phyloP scores from a whole-genome alignment of 2,113 vertebrate species.

The Dromiciops gliroides region DNA sequence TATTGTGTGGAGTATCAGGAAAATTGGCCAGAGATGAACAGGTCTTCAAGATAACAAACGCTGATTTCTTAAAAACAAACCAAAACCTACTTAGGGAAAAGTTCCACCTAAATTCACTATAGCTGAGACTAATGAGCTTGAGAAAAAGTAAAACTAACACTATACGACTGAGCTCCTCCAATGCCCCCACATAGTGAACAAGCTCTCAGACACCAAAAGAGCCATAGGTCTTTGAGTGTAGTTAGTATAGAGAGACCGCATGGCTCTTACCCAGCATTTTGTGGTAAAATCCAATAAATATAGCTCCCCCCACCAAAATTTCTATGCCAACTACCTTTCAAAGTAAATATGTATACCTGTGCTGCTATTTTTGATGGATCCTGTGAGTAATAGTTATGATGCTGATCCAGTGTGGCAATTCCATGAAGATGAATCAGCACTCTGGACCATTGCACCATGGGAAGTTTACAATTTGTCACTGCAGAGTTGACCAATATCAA shows the following conservation, averaged over 20 bases:
- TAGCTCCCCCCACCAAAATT: neutral
- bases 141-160: neutral
- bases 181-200: neutral
- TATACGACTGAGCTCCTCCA: neutral
- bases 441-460: neutral
- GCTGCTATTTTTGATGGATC: neutral
- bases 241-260: neutral
- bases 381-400: neutral
- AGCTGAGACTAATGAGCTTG: neutral
- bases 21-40: neutral
- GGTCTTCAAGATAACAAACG: neutral
- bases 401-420: neutral
- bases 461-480: neutral
- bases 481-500: neutral
- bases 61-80: neutral
- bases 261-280: neutral
- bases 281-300: neutral
- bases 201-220: neutral
- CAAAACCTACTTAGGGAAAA: neutral
- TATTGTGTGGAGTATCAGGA: neutral
- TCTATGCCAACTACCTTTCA: neutral
- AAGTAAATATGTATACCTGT: neutral
- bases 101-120: neutral
- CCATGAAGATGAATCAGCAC: neutral
- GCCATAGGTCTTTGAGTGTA: neutral